A percentile compares a stretch with the other conserved stretches of the same genome.
phyloP scores from a whole-genome alignment of 2,888 invertebrate species.

The Euzophera pinguis region DNA sequence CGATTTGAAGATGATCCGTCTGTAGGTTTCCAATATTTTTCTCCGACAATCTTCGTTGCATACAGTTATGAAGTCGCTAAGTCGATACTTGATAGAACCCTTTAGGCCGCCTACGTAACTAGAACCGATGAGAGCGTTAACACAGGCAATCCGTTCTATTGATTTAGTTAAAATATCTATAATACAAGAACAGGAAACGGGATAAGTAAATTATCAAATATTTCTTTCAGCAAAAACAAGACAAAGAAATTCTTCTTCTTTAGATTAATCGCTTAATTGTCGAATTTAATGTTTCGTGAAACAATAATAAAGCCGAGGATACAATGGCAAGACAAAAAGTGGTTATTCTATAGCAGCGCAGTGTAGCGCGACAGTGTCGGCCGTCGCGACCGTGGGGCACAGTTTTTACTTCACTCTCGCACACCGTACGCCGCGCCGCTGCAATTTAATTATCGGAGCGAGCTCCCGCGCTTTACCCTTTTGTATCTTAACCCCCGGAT shows the following conservation, averaged over 20 bases:
- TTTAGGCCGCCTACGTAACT: too few relatives aligned
- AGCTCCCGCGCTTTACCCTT: conserved; percentile 77
- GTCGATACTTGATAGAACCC: too few relatives aligned
- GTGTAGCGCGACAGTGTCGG: not conserved
- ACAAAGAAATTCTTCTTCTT: conserved; percentile 20
- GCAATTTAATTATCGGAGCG: conserved; percentile 78
- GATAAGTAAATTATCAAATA: conserved; percentile 1
- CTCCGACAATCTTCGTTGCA: too few relatives aligned
- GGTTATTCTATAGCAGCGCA: not conserved
- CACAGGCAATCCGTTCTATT: too few relatives aligned
- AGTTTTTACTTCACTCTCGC: conserved; percentile 25
- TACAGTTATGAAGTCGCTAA: too few relatives aligned
- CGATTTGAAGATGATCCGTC: too few relatives aligned
- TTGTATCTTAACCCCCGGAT: conserved; percentile 80
- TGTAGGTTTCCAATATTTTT: too few relatives aligned
- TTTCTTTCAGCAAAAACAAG: not conserved
- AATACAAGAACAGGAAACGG: too few relatives aligned
- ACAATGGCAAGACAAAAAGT: not conserved
- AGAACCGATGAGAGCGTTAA: too few relatives aligned
- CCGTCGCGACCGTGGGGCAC: conserved; percentile 18
- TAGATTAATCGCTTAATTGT: conserved; percentile 53
- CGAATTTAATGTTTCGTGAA: conserved; percentile 51
- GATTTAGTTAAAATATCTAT: too few relatives aligned
- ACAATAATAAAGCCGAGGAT: conserved; percentile 23
- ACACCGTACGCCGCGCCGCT: conserved; percentile 38